Percentiles rank a stretch among this genome's conserved stretches.
Evolutionary conservation across 1,140 invertebrate genomes (phyloP).

Genomic region (roundworm (Caenorhabditis elegans)): DNA sequence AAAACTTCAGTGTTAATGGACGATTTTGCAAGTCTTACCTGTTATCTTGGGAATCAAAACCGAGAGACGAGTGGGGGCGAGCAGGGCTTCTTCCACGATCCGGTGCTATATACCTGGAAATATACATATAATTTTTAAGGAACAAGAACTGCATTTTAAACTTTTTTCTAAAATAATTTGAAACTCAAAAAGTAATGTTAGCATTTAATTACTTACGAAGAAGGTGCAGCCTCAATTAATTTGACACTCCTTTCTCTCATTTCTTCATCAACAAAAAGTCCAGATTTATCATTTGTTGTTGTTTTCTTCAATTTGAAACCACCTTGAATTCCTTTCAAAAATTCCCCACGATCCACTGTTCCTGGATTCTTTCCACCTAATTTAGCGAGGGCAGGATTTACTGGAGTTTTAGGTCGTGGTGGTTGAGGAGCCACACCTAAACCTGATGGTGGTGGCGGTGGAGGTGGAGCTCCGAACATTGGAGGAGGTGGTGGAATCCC

Average conservation of each 20-base stretch:
- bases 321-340: slow-evolving; percentile 32
- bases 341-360: slow-evolving; percentile 9
- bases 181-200: neutral
- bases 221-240: slow-evolving; percentile 16
- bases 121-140: neutral
- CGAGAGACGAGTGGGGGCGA: neutral
- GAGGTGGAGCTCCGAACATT: neutral
- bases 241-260: slow-evolving; percentile 17
- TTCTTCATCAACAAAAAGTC: slow-evolving; percentile 40
- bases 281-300: slow-evolving; percentile 36
- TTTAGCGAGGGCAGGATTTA: slow-evolving; percentile 18
- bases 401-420: neutral
- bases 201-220: neutral
- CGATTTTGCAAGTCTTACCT: neutral
- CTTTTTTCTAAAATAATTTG: too few species aligned
- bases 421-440: neutral
- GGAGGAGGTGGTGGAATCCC: neutral
- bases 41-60: slow-evolving; percentile 1
- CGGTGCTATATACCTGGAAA: slow-evolving; percentile 20
- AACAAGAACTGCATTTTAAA: too few species aligned
- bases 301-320: slow-evolving; percentile 36
- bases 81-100: slow-evolving; percentile 24
- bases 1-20: neutral
- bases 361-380: slow-evolving; percentile 20
- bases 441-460: neutral